phyloP scores from a whole-genome alignment of 2,888 invertebrate species.

The Lydus trimaculatus region DNA sequence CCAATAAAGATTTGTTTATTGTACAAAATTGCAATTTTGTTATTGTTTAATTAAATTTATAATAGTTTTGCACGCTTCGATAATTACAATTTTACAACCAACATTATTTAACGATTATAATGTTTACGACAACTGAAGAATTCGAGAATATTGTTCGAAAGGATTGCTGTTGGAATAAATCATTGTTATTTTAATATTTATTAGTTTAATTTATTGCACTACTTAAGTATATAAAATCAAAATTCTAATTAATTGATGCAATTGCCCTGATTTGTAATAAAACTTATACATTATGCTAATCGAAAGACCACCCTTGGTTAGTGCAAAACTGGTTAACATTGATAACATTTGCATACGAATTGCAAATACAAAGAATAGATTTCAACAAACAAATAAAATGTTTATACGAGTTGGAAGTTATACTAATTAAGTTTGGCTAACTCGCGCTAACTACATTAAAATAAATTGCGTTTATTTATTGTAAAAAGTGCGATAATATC shows the following conservation, averaged over 20 bases:
- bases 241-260: not conserved
- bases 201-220: not conserved
- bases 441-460: not conserved
- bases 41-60: too few relatives aligned
- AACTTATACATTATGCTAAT: conserved; percentile 4
- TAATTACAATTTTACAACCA: not conserved
- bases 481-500: not conserved
- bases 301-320: conserved; percentile 5
- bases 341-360: not conserved
- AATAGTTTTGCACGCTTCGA: not conserved
- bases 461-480: not conserved
- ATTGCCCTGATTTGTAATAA: not conserved
- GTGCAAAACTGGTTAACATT: not conserved
- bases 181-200: not conserved
- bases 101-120: not conserved
- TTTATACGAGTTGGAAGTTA: not conserved
- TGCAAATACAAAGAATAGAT: not conserved
- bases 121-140: not conserved
- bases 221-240: not conserved
- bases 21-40: too few relatives aligned
- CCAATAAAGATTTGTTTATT: too few relatives aligned
- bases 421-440: not conserved
- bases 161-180: not conserved
- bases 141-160: not conserved
- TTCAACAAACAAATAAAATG: not conserved